These are phyloP conservation scores for Leuctra nigra DNA, from an alignment of 2,888 invertebrate genomes.

Conservation along the genomic window DNA sequence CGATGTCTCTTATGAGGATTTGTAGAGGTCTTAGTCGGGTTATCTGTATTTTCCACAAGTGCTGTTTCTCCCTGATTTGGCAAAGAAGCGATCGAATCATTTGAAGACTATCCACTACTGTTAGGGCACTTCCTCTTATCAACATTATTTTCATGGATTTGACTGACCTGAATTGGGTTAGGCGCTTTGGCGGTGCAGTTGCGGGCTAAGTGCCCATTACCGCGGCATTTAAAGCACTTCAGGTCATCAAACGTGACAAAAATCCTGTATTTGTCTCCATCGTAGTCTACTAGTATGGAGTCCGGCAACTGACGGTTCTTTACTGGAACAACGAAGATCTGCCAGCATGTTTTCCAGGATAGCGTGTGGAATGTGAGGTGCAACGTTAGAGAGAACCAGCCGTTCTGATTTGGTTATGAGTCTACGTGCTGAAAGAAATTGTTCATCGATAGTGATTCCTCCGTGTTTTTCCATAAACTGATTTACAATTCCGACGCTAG, in stretches of 20 bases:
- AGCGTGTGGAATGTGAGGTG: neutral
- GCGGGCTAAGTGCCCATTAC: neutral
- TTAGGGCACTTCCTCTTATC: no score
- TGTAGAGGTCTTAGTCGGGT: no score
- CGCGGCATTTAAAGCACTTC: neutral
- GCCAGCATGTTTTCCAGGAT: neutral
- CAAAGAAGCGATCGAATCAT: no score
- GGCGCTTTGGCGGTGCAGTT: no score
- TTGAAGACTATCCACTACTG: no score
- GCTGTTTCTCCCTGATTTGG: no score
- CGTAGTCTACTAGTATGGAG: neutral
- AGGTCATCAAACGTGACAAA: neutral
- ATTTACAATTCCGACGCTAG: neutral
- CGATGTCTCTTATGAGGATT: no score
- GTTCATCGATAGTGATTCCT: neutral
- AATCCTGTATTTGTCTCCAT: neutral
- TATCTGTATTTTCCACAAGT: no score
- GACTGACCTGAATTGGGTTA: no score
- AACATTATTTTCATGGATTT: no score
- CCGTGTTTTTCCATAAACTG: neutral
- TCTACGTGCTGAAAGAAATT: neutral
- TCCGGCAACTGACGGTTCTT: neutral
- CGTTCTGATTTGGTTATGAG: neutral
- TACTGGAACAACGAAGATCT: neutral
- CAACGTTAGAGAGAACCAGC: neutral